A percentile compares a stretch with the other conserved stretches of the same genome.
Evolutionary conservation across 2,113 vertebrate species (phyloP).

Genomic region (Zootoca vivipara): DNA sequence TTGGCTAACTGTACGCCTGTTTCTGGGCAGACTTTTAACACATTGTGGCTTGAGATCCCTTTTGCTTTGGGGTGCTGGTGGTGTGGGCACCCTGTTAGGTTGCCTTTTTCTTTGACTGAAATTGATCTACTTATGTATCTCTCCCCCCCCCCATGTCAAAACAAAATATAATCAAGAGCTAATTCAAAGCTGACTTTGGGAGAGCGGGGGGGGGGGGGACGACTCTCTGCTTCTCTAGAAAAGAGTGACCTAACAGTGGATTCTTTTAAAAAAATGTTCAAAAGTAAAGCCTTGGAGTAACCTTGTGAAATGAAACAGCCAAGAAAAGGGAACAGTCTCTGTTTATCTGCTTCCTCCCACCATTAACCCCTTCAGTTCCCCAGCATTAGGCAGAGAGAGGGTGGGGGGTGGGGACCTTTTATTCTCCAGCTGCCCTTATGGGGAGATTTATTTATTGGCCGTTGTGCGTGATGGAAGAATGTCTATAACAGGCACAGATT

Average conservation of each 20-base stretch:
- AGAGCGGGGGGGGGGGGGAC: rapidly evolving
- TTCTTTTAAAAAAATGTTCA: neutral
- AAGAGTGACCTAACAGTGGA: neutral
- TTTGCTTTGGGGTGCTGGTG: neutral
- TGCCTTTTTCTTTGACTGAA: neutral
- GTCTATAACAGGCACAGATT: neutral
- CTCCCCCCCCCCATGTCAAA: neutral
- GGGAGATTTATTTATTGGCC: neutral
- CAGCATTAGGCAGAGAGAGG: too few relatives aligned
- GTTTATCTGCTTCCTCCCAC: neutral
- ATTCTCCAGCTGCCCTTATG: neutral
- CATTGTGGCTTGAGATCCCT: too few relatives aligned
- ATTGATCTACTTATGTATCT: neutral
- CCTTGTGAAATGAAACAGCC: constrained; percentile 16
- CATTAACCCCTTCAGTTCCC: neutral
- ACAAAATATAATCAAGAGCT: neutral
- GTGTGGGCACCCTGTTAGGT: neutral
- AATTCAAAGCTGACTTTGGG: neutral
- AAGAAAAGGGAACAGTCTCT: neutral
- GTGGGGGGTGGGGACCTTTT: neutral
- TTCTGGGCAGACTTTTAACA: neutral
- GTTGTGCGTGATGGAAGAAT: neutral
- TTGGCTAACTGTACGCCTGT: neutral
- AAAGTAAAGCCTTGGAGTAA: neutral
- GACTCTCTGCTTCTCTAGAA: neutral